Conservation (phyloP, 2,797 vertebrate genomes). For the Rallus crepitans region DNA sequence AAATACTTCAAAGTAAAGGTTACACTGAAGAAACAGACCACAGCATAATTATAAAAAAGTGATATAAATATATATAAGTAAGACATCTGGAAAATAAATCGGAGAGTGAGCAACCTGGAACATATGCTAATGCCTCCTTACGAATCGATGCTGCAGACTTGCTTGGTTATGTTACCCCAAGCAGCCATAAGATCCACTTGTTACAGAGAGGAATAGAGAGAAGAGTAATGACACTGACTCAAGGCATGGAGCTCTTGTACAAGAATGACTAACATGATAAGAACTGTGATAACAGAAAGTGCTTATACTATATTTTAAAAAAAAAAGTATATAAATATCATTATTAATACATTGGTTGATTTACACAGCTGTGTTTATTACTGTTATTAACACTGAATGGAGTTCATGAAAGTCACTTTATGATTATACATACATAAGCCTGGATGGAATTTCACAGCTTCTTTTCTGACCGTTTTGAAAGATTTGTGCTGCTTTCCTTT, state of each 20-base stretch:
- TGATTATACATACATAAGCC: neutral
- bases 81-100: neutral
- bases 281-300: neutral
- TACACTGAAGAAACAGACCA: neutral
- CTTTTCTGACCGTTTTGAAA: neutral
- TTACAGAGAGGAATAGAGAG: neutral
- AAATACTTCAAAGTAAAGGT: neutral
- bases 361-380: neutral
- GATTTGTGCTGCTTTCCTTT: neutral
- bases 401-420: neutral
- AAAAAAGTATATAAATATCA: neutral
- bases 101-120: neutral
- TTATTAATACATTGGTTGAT: neutral
- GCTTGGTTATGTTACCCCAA: neutral
- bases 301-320: too few species aligned
- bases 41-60: neutral
- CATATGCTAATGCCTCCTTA: neutral
- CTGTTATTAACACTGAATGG: neutral
- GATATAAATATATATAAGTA: neutral
- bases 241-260: neutral
- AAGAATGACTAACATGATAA: neutral
- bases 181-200: neutral
- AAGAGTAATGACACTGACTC: neutral
- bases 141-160: neutral
- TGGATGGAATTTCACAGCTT: neutral